These are phyloP conservation scores for Peromyscus attwateri DNA, from an alignment of 2,797 vertebrate genomes.

Conservation along the genomic window DNA sequence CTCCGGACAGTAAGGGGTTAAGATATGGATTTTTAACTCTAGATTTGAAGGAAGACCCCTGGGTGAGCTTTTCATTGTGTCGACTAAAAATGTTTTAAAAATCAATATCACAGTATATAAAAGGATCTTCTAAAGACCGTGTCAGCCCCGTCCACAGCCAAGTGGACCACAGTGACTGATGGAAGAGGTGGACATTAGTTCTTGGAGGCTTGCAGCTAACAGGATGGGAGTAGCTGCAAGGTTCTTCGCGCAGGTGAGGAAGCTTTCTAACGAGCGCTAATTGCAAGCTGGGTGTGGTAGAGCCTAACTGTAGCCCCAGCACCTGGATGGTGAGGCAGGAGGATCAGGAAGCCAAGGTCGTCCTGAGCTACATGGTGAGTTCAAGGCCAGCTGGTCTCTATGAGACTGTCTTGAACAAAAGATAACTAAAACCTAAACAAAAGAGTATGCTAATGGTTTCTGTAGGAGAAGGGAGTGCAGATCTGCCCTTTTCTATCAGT, in stretches of 20 bases:
- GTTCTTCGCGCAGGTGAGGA: background rate
- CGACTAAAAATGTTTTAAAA: constrained; percentile 78
- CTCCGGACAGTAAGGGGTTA: constrained; percentile 58
- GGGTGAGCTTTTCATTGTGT: constrained; percentile 77
- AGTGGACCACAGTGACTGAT: background rate
- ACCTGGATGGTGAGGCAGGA: background rate
- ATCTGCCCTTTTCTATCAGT: background rate
- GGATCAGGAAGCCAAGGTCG: background rate
- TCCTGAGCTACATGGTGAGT: background rate
- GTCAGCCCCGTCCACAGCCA: background rate
- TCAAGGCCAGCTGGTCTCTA: background rate
- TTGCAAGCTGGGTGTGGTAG: background rate
- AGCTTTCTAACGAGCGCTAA: constrained; percentile 50
- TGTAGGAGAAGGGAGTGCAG: background rate
- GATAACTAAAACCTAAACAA: background rate
- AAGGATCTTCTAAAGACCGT: constrained; percentile 71
- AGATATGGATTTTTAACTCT: constrained; percentile 71
- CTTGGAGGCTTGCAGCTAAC: background rate
- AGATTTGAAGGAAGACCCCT: constrained; percentile 72
- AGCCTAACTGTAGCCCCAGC: background rate
- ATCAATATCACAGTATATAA: constrained; percentile 74
- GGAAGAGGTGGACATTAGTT: background rate
- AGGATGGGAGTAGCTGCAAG: background rate
- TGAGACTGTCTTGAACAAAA: background rate
- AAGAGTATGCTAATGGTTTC: constrained; percentile 45